Percentiles rank a stretch among this genome's conserved stretches.
phyloP scores from a whole-genome alignment of 2,888 invertebrate genomes.

The Patella ulyssiponensis region DNA sequence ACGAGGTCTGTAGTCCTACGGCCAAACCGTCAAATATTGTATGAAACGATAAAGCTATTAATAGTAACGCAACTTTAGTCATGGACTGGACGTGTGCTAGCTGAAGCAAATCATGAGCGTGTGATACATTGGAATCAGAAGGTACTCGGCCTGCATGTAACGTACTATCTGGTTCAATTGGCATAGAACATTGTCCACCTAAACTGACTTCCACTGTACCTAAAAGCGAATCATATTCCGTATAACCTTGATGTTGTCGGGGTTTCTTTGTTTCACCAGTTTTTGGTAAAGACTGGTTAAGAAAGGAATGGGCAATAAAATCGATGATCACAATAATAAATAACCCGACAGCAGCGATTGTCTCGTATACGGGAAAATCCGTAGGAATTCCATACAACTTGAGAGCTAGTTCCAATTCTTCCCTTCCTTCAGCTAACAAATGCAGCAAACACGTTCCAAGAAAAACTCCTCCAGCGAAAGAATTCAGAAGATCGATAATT shows the following conservation, averaged over 20 bases:
- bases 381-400: background rate
- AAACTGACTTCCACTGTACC: too few relatives aligned
- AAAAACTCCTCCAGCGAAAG: conserved; percentile 72
- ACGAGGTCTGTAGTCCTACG: conserved; percentile 73
- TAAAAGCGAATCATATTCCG: too few relatives aligned
- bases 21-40: conserved; percentile 77
- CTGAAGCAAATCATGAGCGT: too few relatives aligned
- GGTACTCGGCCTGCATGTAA: too few relatives aligned
- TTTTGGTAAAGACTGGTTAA: conserved; percentile 1
- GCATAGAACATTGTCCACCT: too few relatives aligned
- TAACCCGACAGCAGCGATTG: conserved; percentile 62
- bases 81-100: too few relatives aligned
- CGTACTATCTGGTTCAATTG: too few relatives aligned
- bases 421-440: conserved; percentile 69
- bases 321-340: conserved; percentile 66
- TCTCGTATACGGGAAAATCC: conserved; percentile 64
- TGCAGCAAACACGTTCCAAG: conserved; percentile 70
- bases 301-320: conserved; percentile 25
- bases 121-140: too few relatives aligned
- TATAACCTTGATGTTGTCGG: too few relatives aligned
- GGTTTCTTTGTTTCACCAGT: background rate
- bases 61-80: conserved; percentile 66
- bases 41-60: conserved; percentile 75
- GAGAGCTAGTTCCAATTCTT: conserved; percentile 48
- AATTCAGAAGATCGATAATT: conserved; percentile 46